A percentile compares a stretch with the other conserved stretches of the same genome.
phyloP scores from a whole-genome alignment of 2,113 vertebrate species.

The Brachyhypopomus occidentalis region DNA sequence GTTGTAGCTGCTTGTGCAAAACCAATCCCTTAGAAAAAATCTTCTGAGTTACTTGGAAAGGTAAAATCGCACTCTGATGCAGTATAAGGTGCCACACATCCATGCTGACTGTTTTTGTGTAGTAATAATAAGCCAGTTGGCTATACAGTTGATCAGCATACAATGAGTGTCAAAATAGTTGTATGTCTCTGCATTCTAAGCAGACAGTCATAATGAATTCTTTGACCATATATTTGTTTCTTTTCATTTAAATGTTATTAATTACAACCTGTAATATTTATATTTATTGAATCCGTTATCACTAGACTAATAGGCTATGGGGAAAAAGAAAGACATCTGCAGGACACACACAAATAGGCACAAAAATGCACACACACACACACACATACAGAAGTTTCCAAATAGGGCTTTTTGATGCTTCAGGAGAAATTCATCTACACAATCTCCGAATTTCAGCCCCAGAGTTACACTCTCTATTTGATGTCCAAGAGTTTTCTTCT shows the following conservation, averaged over 20 bases:
- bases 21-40: too few species aligned
- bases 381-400: not conserved
- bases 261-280: not conserved
- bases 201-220: not conserved
- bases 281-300: not conserved
- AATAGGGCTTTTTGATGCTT: conserved; percentile 43
- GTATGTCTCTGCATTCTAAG: not conserved
- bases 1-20: too few species aligned
- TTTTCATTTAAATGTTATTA: not conserved
- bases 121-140: too few species aligned
- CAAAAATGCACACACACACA: not conserved
- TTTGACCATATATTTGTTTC: not conserved
- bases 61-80: too few species aligned
- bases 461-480: conserved; percentile 58
- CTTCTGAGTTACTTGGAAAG: too few species aligned
- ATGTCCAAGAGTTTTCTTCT: conserved; percentile 59
- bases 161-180: too few species aligned
- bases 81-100: too few species aligned
- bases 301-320: not conserved
- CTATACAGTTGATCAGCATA: not conserved
- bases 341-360: not conserved
- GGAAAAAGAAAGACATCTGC: too few species aligned
- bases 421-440: conserved; percentile 55
- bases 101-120: too few species aligned
- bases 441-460: conserved; percentile 51